Evolutionary conservation across 2,113 vertebrate genomes (phyloP).

Genomic region (Saccopteryx bilineata): DNA sequence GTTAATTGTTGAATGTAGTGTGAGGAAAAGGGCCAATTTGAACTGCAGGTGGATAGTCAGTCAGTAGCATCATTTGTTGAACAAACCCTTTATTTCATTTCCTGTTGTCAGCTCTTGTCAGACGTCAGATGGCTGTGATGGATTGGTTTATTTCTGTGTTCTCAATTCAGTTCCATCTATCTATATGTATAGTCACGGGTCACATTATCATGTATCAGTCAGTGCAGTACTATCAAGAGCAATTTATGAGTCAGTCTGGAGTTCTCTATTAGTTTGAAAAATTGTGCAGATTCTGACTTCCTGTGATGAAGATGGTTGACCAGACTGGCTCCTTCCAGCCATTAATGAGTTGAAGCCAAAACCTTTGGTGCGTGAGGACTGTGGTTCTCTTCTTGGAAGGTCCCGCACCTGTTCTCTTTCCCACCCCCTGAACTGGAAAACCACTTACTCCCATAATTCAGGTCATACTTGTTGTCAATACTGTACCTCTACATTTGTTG

Average conservation of each 20-base stretch:
- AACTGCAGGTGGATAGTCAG: neutral
- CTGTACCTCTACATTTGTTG: neutral
- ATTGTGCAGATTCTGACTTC: slow-evolving; percentile 66
- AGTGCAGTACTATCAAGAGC: slow-evolving; percentile 47
- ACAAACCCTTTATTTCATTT: neutral
- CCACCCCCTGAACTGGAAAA: slow-evolving; percentile 64
- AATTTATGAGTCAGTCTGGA: slow-evolving; percentile 78
- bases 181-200: neutral
- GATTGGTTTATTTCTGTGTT: neutral
- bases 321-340: slow-evolving; percentile 67
- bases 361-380: slow-evolving; percentile 63
- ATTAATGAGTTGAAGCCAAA: slow-evolving; percentile 70
- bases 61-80: neutral
- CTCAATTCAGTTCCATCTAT: neutral
- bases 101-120: neutral
- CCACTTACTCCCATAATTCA: slow-evolving; percentile 55
- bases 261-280: slow-evolving; percentile 71
- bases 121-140: neutral
- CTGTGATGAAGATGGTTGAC: slow-evolving; percentile 39
- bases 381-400: slow-evolving; percentile 30
- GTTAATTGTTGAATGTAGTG: neutral
- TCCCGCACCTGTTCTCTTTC: neutral
- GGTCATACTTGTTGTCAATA: neutral
- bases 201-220: neutral
- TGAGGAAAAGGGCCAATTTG: neutral